A percentile compares a stretch with the other conserved stretches of the same genome.
Evolutionary conservation across 2,888 invertebrate genomes (phyloP).

Genomic region (Synergus japonicus): DNA sequence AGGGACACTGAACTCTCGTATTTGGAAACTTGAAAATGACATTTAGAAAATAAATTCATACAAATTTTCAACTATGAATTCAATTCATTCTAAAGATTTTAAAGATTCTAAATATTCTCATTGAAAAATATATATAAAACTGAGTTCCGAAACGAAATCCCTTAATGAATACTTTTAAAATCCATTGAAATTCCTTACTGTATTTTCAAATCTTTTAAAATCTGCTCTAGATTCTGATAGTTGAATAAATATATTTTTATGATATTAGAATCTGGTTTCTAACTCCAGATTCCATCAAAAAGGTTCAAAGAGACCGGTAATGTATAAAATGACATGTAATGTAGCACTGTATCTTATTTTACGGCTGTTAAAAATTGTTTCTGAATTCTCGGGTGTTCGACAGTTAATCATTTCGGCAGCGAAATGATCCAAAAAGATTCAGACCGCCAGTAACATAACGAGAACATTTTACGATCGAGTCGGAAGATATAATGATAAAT

Average conservation of each 20-base stretch:
- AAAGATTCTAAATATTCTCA: background rate
- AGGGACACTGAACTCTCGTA: slow-evolving; percentile 13
- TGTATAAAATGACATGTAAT: background rate
- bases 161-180: no score
- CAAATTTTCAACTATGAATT: background rate
- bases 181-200: no score
- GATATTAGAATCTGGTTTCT: no score
- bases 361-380: background rate
- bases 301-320: background rate
- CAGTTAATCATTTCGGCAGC: background rate
- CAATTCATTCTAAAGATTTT: background rate
- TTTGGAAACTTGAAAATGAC: background rate
- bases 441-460: background rate
- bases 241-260: no score
- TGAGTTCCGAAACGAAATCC: no score
- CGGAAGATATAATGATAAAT: slow-evolving; percentile 3
- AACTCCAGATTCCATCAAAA: background rate
- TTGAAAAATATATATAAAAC: no score
- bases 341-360: background rate
- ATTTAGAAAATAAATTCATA: background rate
- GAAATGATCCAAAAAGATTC: background rate
- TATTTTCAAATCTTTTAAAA: no score
- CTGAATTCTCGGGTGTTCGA: background rate
- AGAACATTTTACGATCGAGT: background rate
- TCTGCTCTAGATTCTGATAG: no score